phyloP scores from a whole-genome alignment of 2,888 invertebrate species.

The Nasonovia ribisnigri region DNA sequence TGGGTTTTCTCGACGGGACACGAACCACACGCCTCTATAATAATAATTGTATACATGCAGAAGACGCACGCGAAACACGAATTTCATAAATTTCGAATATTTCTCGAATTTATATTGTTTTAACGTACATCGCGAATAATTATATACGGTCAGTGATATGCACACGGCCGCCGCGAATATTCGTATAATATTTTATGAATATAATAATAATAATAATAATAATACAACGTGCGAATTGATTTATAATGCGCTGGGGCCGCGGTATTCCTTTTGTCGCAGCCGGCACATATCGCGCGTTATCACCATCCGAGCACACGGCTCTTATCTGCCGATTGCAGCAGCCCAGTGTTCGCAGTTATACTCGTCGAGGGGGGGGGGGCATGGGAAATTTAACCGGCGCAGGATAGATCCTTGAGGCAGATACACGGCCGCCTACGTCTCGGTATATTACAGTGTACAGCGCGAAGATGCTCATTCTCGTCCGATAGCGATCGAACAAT shows the following conservation, averaged over 20 bases:
- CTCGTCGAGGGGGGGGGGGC: background rate
- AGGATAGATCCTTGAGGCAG: background rate
- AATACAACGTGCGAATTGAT: background rate
- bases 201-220: too few relatives aligned
- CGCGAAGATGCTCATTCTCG: background rate
- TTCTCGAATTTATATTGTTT: background rate
- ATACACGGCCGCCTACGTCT: background rate
- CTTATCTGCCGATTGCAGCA: background rate
- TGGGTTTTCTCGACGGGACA: background rate
- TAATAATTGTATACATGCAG: too few relatives aligned
- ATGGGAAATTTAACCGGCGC: background rate
- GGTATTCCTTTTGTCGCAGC: background rate
- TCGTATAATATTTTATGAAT: background rate
- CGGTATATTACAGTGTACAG: background rate
- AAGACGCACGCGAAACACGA: background rate
- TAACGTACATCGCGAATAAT: background rate
- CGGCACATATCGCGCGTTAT: background rate
- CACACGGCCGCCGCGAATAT: background rate
- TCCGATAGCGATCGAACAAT: conserved; percentile 34
- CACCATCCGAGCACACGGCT: background rate
- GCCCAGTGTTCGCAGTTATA: background rate
- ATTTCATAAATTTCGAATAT: background rate
- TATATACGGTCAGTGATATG: background rate
- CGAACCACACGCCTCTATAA: background rate
- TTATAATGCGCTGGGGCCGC: background rate